A percentile compares a stretch with the other conserved stretches of the same genome.
Conservation (phyloP, 2,888 invertebrate species). For the Ephialtes manifestator region DNA sequence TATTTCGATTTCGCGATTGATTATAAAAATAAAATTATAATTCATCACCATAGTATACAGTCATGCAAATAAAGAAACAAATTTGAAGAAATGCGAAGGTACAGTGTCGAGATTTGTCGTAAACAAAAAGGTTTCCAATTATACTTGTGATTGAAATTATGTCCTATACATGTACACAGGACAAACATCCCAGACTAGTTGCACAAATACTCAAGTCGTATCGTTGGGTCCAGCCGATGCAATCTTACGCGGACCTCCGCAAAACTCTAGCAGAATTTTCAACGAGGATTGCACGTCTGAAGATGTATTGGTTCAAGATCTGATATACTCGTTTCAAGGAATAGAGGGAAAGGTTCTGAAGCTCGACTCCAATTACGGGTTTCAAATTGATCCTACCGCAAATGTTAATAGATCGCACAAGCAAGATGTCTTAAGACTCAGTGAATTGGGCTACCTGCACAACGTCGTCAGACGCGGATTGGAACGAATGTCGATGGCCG, state of each 20-base stretch:
- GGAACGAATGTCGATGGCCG: conserved; percentile 89
- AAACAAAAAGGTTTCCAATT: background rate
- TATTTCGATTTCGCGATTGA: no score
- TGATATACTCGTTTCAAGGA: conserved; percentile 95
- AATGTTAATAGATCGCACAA: conserved; percentile 87
- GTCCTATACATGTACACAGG: conserved; percentile 68
- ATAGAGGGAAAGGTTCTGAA: conserved; percentile 93
- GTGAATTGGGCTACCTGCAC: conserved; percentile 95
- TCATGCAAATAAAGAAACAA: no score
- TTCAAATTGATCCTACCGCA: conserved; percentile 88
- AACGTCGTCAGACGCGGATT: conserved; percentile 93
- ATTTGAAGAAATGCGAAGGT: no score
- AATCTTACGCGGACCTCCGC: conserved; percentile 71
- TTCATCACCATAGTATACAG: no score
- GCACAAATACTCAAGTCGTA: conserved; percentile 77
- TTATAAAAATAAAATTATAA: no score
- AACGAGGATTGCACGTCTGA: conserved; percentile 85
- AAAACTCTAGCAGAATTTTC: conserved; percentile 75
- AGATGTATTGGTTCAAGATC: conserved; percentile 90
- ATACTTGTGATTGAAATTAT: background rate
- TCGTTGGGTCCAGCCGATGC: conserved; percentile 76
- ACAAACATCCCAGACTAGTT: conserved; percentile 77
- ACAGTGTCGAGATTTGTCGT: no score
- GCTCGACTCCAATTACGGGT: conserved; percentile 89
- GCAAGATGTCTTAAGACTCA: conserved; percentile 91